phyloP scores from a whole-genome alignment of 1,140 invertebrate genomes.

The Eubasilissa regina region DNA sequence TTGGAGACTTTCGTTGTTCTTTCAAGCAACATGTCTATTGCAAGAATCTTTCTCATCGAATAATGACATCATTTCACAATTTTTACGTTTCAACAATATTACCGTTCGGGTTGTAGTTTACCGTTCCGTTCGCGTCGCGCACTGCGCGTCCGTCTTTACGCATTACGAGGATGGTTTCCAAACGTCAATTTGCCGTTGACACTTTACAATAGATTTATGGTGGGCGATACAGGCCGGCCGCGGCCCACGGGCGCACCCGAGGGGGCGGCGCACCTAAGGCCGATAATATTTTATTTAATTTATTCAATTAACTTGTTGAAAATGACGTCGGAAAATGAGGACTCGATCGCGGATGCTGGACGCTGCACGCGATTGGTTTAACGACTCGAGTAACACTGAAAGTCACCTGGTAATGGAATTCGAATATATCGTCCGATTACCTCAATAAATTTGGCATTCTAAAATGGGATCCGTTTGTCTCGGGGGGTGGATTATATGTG shows the following conservation, averaged over 20 bases:
- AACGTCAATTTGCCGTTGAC: constrained; percentile 60
- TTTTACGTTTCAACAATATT: not conserved
- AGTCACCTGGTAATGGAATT: too few species aligned
- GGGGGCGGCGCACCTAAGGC: not conserved
- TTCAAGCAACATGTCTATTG: too few species aligned
- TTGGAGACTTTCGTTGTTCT: too few species aligned
- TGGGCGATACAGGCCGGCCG: not conserved
- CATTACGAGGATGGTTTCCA: constrained; percentile 57
- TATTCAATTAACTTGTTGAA: constrained; percentile 39
- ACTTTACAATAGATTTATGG: constrained; percentile 58
- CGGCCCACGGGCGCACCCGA: not conserved
- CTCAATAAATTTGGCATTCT: too few species aligned
- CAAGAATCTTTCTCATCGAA: too few species aligned
- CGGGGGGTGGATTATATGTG: too few species aligned
- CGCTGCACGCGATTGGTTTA: too few species aligned
- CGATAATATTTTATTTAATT: constrained; percentile 25
- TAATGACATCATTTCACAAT: too few species aligned
- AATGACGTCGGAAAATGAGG: not conserved
- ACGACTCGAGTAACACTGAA: too few species aligned
- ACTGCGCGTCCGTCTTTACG: constrained; percentile 36
- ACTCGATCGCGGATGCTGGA: not conserved
- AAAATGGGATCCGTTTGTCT: too few species aligned
- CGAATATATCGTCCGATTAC: too few species aligned
- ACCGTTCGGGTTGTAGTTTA: not conserved
- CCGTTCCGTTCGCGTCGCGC: not conserved